Base-by-base conservation (phyloP, 2,113 vertebrate genomes). In the Aplodontia rufa region DNA sequence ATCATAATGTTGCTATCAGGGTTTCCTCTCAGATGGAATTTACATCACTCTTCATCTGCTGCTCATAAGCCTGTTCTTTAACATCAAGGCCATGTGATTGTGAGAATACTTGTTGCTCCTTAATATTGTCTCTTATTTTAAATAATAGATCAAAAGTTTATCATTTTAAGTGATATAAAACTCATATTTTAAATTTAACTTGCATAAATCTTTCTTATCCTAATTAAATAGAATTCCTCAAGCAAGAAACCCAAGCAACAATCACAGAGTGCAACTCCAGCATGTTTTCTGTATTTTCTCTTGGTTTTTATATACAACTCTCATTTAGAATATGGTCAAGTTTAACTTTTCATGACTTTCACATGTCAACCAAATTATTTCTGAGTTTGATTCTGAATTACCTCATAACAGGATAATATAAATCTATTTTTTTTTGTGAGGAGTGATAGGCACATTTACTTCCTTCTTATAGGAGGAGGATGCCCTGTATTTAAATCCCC, bases 311-410 rank as follows among this genome's bases (percentile, higher is more conserved):
- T 80, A 35, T 55, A 58, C 5, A 68, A 37, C 4, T 86, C 6
- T 3, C 8, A 68, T 68, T 53, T 49, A 60, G 4, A 80, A 80
- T 74, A 51, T 19, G 32, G n/a, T 13, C 6, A 32, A 11, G 13
- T 74, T 92, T 60, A 74, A 79, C 28, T 87, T 88, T 96, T 80
- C 26, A 66, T 93, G 35, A 71, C 7, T 95, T 93, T 93, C 22
- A 51, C 17, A 40, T 49, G 30, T 11, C 40, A 80, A 6, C 76
- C 19, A 51, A 92, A 16, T 72, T 84, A 35, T 1, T 91, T 94
- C 28, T 93, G 13, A 71, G 45, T 85, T 75, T 69, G 30, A 22
- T 26, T 94, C n/a, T 78, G 42, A 91, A 91, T 92, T 64, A 72
- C 6, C 42, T 79, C 4, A 8, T 42, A 82, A 72, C 5, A 60